phyloP scores from a whole-genome alignment of 1,140 invertebrate genomes.

The Tigriopus japonicus region DNA sequence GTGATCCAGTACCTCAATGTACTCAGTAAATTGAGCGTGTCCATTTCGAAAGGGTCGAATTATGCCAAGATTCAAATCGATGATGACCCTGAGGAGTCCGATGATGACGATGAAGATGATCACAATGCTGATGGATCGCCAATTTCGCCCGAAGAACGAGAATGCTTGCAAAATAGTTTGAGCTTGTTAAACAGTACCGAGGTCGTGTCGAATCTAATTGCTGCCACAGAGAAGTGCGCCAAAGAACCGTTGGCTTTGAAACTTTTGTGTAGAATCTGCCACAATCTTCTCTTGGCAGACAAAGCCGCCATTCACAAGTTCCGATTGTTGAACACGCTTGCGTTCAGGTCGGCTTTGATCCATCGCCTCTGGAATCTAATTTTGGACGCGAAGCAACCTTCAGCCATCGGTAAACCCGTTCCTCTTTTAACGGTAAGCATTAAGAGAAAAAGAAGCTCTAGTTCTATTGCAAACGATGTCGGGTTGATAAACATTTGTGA shows the following conservation, averaged over 20 bases:
- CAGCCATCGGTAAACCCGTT: slow-evolving; percentile 40
- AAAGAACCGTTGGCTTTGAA: slow-evolving; percentile 37
- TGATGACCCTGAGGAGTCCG: slow-evolving; percentile 20
- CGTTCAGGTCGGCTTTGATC: slow-evolving; percentile 64
- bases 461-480: background rate
- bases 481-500: background rate
- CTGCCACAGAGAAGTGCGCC: slow-evolving; percentile 37
- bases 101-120: slow-evolving; percentile 25
- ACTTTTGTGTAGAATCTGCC: slow-evolving; percentile 47
- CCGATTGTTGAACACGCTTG: slow-evolving; percentile 60
- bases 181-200: slow-evolving; percentile 43
- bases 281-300: slow-evolving; percentile 52
- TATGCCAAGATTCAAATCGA: slow-evolving; percentile 14
- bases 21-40: background rate
- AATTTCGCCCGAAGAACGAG: slow-evolving; percentile 11
- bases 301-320: slow-evolving; percentile 54
- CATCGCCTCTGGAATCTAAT: slow-evolving; percentile 48
- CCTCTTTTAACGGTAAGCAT: slow-evolving; percentile 33
- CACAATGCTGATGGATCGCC: slow-evolving; percentile 20
- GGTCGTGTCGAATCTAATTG: slow-evolving; percentile 38
- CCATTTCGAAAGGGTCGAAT: slow-evolving; percentile 17
- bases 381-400: slow-evolving; percentile 30
- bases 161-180: slow-evolving; percentile 18
- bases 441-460: too few species aligned
- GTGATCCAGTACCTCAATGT: background rate